Evolutionary conservation across 2,888 invertebrate genomes (phyloP).

Genomic region (Deilephila porcellus): DNA sequence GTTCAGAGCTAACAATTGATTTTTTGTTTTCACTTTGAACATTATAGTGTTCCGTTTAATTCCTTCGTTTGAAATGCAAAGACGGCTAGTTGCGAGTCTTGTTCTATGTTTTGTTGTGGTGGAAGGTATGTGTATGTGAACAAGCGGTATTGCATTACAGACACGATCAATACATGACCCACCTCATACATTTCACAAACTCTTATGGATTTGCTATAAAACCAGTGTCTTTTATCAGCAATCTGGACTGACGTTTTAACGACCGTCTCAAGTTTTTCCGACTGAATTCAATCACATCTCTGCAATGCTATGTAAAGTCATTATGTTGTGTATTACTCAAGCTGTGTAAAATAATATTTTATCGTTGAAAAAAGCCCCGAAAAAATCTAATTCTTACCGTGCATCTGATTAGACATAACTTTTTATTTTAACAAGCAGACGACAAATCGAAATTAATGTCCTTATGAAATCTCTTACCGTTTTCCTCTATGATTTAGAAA

Average conservation of each 20-base stretch:
- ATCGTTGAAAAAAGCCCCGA: neutral
- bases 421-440: neutral
- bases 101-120: neutral
- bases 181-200: too few relatives aligned
- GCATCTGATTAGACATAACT: neutral
- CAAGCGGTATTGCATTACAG: neutral
- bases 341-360: neutral
- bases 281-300: too few relatives aligned
- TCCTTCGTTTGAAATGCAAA: slow-evolving; percentile 5
- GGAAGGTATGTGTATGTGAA: neutral
- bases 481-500: slow-evolving; percentile 25
- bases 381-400: neutral
- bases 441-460: neutral
- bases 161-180: neutral
- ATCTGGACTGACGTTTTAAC: too few relatives aligned
- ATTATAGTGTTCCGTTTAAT: neutral
- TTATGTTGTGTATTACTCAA: too few relatives aligned
- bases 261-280: too few relatives aligned
- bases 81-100: neutral
- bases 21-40: neutral
- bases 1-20: neutral
- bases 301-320: too few relatives aligned
- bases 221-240: too few relatives aligned
- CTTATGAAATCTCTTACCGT: slow-evolving; percentile 2
- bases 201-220: too few relatives aligned